Evolutionary conservation across 2,888 invertebrate genomes (phyloP).

Genomic region (Reticulitermes lucifugus): DNA sequence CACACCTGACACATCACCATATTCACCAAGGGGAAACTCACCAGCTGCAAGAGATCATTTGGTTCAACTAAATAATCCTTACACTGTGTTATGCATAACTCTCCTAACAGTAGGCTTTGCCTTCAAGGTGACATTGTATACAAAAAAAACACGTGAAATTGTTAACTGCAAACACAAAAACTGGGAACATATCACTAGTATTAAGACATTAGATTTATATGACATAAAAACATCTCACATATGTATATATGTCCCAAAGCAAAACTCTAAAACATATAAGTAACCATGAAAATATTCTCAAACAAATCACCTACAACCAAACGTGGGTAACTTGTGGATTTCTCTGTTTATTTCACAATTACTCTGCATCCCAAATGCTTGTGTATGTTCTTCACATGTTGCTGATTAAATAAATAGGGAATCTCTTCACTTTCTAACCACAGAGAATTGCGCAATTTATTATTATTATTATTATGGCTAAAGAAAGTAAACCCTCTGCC

Average conservation of each 20-base stretch:
- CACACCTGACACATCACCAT: background rate
- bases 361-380: background rate
- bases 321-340: too few species aligned
- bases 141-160: background rate
- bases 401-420: background rate
- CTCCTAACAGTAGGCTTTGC: background rate
- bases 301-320: too few species aligned
- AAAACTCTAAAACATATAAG: background rate
- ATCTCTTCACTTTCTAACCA: background rate
- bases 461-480: background rate
- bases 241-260: background rate
- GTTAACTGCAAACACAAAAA: background rate
- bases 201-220: constrained; percentile 12
- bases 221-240: background rate
- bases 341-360: too few species aligned
- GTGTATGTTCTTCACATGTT: background rate
- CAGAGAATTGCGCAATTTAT: background rate
- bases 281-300: background rate
- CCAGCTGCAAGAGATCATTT: background rate
- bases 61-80: background rate
- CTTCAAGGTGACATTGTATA: background rate
- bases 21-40: background rate
- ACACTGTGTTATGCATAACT: background rate
- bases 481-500: background rate
- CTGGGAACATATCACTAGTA: background rate